phyloP scores from a whole-genome alignment of 2,888 invertebrate genomes.

The Oligia strigilis region DNA sequence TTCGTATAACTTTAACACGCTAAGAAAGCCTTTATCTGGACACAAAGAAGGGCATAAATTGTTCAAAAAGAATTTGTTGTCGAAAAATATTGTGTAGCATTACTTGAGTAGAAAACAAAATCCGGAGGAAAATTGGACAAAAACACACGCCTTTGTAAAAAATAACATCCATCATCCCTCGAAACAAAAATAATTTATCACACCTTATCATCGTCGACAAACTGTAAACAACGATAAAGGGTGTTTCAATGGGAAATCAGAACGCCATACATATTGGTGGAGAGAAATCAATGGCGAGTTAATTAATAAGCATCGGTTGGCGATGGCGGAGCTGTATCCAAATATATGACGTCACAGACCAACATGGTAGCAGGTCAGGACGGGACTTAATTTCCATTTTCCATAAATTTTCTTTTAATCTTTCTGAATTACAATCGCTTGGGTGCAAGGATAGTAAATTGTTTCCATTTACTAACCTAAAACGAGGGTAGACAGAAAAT shows the following conservation, averaged over 20 bases:
- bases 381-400: constrained; percentile 11
- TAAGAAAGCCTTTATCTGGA: background rate
- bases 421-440: background rate
- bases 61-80: background rate
- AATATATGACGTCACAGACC: constrained; percentile 30
- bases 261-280: constrained; percentile 47
- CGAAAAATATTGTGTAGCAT: background rate
- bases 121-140: background rate
- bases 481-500: background rate
- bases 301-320: constrained; percentile 54
- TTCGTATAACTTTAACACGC: background rate
- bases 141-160: background rate
- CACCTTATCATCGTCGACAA: constrained; percentile 13
- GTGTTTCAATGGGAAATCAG: constrained; percentile 31
- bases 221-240: constrained; percentile 40
- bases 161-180: background rate
- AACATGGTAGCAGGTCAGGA: background rate
- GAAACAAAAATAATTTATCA: constrained; percentile 23
- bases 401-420: background rate
- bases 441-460: background rate
- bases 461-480: background rate
- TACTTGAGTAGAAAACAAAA: background rate
- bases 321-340: constrained; percentile 7
- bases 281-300: constrained; percentile 48
- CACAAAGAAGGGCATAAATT: constrained; percentile 25